Base-by-base conservation (phyloP, 2,888 invertebrate genomes). In the Torymus tubicola region DNA sequence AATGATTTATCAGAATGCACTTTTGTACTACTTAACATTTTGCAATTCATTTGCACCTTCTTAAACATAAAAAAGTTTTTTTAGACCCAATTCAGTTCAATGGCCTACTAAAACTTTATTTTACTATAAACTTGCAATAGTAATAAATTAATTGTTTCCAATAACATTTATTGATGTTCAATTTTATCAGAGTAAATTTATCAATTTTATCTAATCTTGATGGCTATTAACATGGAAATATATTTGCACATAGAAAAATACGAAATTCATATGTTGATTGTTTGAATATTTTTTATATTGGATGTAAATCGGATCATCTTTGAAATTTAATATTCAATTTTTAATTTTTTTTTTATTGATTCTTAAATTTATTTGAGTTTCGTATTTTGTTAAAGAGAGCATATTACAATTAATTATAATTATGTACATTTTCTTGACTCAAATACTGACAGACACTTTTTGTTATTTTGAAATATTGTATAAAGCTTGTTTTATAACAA, bases 11-110 rank as follows among this genome's bases (percentile, higher is more conserved):
- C 73, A 81, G 82, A 86, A 81, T 84, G 83, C 81, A 77, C 81
- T 83, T 85, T 84, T 85, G 85, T 85, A 85, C 85, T 85, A 85
- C 81, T 85, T 82, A 84, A 82, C 75, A 80, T 83, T 81, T 83
- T 75, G 75, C 78, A 78, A 78, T 58, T 72, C 18, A 55, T 72
- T 78, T 81, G 81, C 81, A 81, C 67, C 67, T 65, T 58, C 13
- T 24, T 31, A 42, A 58, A 69, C 21, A 13, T 58, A 57, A 10
- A 74, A 71, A 68, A 68, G 52, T 73, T 73, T 72, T 42, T 70
- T 74, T 58, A 64, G 78, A 69, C 52, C 58, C 65, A 73, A 70
- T 70, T 78, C 73, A 67, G 61, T 78, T 78, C 65, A 50, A 61
- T 70, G 70, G 53, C n/a, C 65, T 50, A 71, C 14, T 14, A 67